Base-by-base conservation (phyloP, 2,797 vertebrate genomes). In the Platyrinchus mystaceus region DNA sequence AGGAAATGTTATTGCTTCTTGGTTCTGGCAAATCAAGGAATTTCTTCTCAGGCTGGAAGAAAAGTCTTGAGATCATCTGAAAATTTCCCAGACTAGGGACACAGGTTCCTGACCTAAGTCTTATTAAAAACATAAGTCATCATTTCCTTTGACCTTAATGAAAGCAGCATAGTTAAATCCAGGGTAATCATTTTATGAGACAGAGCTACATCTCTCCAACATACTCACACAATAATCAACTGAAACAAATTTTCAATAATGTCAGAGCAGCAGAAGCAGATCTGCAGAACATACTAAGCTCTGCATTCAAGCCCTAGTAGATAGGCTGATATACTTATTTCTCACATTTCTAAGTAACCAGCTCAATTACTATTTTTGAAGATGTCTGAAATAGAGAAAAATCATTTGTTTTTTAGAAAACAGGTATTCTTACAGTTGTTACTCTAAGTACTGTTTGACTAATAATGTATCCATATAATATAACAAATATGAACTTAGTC, bases 141-240 rank as follows among this genome's bases (percentile, higher is more conserved):
- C 12, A 78, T 94, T 96, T 95, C 58, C 58, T 84, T 68, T 47
- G 49, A 86, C 69, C 34, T 81, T 92, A 93, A 95, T 86, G 55
- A 92, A 90, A 84, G 82, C 53, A 75, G 53, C 8, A 23, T 66
- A 52, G 55, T 92, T 92, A 88, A 89, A 92, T 46, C 20, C 49
- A 87, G 28, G 28, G 34, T 81, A 95, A 96, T 84, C 16, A 78
- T 69, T 95, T 86, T 71, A 94, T 34, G 60, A 87, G 82, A 30
- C 90, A 90, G 80, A 84, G 50, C n/a, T 71, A 50, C 77, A 81
- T 90, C 36, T 81, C 50, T 91, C 41, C 23, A 90, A 76, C 43
- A 81, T 78, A 62, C 44, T 89, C 2, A 1, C 63, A 81, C 32
- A 89, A 79, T 71, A 92, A 92, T 50, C 50, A 80, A 36, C n/a